Conservation (phyloP, 2,113 vertebrate species). For the Percina caprodes region DNA sequence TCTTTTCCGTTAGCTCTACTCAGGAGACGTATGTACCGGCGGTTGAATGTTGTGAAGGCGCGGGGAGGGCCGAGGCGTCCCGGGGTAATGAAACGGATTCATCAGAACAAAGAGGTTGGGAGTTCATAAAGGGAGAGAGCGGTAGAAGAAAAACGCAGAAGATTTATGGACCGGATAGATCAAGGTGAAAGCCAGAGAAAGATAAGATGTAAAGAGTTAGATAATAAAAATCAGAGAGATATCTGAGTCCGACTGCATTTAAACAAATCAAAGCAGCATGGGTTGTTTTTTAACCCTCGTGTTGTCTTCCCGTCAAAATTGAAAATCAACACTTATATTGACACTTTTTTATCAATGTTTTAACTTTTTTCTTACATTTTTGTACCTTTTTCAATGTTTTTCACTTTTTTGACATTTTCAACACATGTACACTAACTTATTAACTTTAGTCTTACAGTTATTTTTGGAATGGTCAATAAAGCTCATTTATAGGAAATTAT, state of each 20-base stretch:
- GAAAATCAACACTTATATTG: too few species aligned
- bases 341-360: too few species aligned
- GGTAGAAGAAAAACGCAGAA: not conserved
- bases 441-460: too few species aligned
- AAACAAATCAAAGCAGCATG: conserved; percentile 1
- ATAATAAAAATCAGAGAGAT: not conserved
- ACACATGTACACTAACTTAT: too few species aligned
- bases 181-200: not conserved
- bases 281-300: too few species aligned
- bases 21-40: conserved; percentile 1
- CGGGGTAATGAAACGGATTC: conserved; percentile 42
- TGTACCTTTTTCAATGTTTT: too few species aligned
- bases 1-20: conserved; percentile 25
- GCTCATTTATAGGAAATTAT: too few species aligned
- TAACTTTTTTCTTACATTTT: too few species aligned
- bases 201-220: not conserved
- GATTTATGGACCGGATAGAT: not conserved
- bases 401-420: too few species aligned
- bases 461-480: too few species aligned
- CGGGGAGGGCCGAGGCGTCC: not conserved
- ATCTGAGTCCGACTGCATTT: not conserved
- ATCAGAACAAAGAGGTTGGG: conserved; percentile 30
- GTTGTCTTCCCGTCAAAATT: too few species aligned
- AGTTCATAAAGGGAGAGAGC: conserved; percentile 23
- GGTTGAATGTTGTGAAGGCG: not conserved